Evolutionary conservation across 23 tunicate genomes (phyloP).

Genomic region (Aplidium turbinatum): DNA sequence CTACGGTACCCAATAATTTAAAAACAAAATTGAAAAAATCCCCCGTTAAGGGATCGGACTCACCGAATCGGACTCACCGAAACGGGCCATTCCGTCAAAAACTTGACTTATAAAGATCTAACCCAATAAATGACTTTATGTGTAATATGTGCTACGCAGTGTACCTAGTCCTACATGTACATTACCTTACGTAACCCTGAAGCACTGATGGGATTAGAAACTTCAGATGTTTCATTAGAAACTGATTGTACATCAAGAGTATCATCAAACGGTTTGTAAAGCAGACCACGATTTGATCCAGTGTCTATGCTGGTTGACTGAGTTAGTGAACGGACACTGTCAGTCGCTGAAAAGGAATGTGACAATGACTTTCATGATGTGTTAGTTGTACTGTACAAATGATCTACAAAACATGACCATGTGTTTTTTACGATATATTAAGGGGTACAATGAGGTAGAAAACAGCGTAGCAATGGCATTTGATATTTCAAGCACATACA

Average conservation of each 20-base stretch:
- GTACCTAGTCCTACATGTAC: not conserved
- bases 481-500: too few relatives aligned
- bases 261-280: constrained; percentile 15
- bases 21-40: too few relatives aligned
- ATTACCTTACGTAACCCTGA: constrained; percentile 9
- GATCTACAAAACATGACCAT: constrained; percentile 3
- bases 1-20: too few relatives aligned
- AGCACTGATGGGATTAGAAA: constrained; percentile 5
- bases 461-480: too few relatives aligned
- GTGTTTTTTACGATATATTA: not conserved
- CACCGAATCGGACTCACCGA: too few relatives aligned
- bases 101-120: too few relatives aligned
- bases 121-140: not conserved
- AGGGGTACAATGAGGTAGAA: too few relatives aligned
- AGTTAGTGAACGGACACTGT: constrained; percentile 36
- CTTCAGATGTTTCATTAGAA: not conserved
- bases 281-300: constrained; percentile 22
- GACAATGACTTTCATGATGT: not conserved
- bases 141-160: not conserved
- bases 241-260: not conserved
- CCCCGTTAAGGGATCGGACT: too few relatives aligned
- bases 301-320: constrained; percentile 44
- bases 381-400: not conserved
- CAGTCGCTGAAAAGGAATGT: constrained; percentile 31
- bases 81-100: too few relatives aligned